Conservation (phyloP, 1,140 invertebrate species). For the Cotesia glomerata region DNA sequence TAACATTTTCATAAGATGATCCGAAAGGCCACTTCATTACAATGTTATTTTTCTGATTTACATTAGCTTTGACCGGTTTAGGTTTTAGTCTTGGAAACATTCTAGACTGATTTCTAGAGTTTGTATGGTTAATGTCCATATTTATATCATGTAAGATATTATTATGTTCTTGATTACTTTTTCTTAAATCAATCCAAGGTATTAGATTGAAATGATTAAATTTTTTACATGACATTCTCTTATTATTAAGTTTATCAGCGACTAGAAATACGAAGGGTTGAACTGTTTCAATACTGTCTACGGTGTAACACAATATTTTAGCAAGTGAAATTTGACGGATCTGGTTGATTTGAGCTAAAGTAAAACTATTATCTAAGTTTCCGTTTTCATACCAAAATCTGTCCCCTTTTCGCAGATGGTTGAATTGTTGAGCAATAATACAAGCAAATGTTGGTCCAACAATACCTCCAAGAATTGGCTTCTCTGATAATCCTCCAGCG, state of each 20-base stretch:
- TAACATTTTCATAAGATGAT: conserved; percentile 45
- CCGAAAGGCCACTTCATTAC: conserved; percentile 47
- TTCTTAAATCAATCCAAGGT: conserved; percentile 63
- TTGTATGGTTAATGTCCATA: background rate
- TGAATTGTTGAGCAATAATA: conserved; percentile 93
- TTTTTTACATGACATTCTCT: conserved; percentile 72
- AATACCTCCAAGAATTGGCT: conserved; percentile 78
- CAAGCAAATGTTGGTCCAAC: conserved; percentile 96
- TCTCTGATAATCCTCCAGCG: conserved; percentile 85
- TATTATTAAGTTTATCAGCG: conserved; percentile 68
- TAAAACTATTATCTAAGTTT: conserved; percentile 76
- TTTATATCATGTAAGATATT: background rate
- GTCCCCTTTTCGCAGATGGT: conserved; percentile 85
- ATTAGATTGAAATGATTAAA: conserved; percentile 75
- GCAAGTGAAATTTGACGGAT: conserved; percentile 81
- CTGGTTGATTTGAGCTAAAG: conserved; percentile 82
- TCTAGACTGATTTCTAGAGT: background rate
- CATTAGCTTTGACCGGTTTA: conserved; percentile 43
- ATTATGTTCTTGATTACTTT: background rate
- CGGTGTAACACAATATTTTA: conserved; percentile 85
- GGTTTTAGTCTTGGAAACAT: conserved; percentile 9
- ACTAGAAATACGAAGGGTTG: conserved; percentile 80
- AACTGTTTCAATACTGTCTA: conserved; percentile 74
- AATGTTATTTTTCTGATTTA: conserved; percentile 55
- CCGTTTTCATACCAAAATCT: conserved; percentile 92